Percentiles rank a stretch among this genome's conserved stretches.
phyloP scores from a whole-genome alignment of 1,140 invertebrate genomes.

The Drosophila truncata region DNA sequence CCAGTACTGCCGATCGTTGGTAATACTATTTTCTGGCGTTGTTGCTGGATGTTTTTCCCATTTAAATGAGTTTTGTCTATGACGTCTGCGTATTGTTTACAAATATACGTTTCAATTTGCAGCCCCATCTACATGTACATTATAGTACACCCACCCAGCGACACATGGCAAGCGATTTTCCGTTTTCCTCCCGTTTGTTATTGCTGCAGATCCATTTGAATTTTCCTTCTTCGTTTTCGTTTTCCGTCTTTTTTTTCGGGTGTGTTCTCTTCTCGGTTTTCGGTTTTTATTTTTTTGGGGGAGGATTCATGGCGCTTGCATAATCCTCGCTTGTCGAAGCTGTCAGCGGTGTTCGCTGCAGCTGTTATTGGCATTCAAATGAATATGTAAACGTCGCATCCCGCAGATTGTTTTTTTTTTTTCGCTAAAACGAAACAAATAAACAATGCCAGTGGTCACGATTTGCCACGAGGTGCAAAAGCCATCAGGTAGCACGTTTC shows the following conservation, averaged over 20 bases:
- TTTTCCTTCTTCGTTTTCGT: constrained; percentile 26
- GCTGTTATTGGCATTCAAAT: constrained; percentile 82
- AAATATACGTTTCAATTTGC: constrained; percentile 81
- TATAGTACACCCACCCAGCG: constrained; percentile 58
- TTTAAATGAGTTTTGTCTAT: constrained; percentile 80
- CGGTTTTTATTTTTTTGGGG: constrained; percentile 26
- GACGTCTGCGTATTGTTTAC: constrained; percentile 82
- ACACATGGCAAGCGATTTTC: constrained; percentile 65
- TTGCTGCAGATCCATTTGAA: constrained; percentile 57
- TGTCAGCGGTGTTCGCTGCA: constrained; percentile 64
- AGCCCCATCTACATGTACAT: constrained; percentile 42
- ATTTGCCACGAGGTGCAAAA: constrained; percentile 28
- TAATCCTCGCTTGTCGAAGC: constrained; percentile 78
- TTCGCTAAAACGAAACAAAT: constrained; percentile 43
- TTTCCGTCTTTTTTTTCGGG: constrained; percentile 28
- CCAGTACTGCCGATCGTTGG: constrained; percentile 13
- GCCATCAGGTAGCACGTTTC: constrained; percentile 63
- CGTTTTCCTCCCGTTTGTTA: constrained; percentile 37
- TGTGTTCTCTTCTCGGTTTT: constrained; percentile 8
- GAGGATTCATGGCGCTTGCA: constrained; percentile 73
- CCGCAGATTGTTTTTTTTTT: constrained; percentile 42
- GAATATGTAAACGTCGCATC: constrained; percentile 74
- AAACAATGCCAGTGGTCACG: constrained; percentile 44
- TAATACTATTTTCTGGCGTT: constrained; percentile 16
- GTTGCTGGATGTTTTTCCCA: constrained; percentile 48